A percentile compares a stretch with the other conserved stretches of the same genome.
Conservation (phyloP, 1,140 invertebrate species). For the Tetramorium simillimum region DNA sequence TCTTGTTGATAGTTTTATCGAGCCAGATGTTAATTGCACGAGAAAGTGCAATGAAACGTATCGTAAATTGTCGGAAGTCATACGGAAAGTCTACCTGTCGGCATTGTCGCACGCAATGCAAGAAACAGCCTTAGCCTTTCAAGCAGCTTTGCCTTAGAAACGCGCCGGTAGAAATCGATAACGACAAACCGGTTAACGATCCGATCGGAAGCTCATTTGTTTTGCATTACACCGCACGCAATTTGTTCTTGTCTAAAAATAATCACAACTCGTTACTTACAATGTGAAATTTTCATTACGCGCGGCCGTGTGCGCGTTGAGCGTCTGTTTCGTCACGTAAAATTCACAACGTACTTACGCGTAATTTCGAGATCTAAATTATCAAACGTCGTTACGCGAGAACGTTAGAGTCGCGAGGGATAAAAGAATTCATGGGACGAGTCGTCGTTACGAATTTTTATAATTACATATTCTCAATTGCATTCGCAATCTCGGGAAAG, state of each 20-base stretch:
- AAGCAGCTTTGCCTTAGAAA: neutral
- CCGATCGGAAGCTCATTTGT: neutral
- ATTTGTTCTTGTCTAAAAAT: neutral
- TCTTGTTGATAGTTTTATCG: neutral
- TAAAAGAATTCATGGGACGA: neutral
- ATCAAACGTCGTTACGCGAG: neutral
- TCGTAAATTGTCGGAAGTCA: neutral
- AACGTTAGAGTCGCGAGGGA: neutral
- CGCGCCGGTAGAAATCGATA: neutral
- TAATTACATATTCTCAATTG: neutral
- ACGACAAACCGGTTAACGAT: neutral
- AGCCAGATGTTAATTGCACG: neutral
- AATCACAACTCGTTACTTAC: neutral
- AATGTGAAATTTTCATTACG: neutral
- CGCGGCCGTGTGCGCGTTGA: neutral
- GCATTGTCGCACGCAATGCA: neutral
- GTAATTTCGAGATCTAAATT: neutral
- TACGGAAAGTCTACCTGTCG: neutral
- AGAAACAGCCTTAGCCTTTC: neutral
- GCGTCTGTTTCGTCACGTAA: neutral
- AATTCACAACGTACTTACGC: neutral
- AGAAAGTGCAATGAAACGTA: constrained; percentile 1
- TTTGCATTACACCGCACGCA: constrained; percentile 13
- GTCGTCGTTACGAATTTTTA: neutral
- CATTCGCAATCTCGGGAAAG: neutral